Percentiles rank a stretch among this genome's conserved stretches.
phyloP scores from a whole-genome alignment of 1,140 invertebrate species.

The Eurosta solidaginis region DNA sequence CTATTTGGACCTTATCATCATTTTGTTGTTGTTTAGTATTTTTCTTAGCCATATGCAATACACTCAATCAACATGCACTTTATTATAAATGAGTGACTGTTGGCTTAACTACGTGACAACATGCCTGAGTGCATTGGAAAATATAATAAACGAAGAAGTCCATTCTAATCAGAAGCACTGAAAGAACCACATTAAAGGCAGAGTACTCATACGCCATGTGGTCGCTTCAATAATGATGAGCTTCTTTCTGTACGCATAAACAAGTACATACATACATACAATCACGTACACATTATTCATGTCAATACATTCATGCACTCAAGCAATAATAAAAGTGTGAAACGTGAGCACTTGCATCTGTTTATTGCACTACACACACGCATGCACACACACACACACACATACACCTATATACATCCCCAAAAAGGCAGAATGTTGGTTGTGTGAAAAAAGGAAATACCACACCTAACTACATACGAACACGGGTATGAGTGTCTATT shows the following conservation, averaged over 20 bases:
- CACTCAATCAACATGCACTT: background rate
- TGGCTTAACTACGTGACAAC: background rate
- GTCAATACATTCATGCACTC: background rate
- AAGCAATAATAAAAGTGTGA: constrained; percentile 6
- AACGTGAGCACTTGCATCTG: background rate
- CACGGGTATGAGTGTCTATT: too few relatives aligned
- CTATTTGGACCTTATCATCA: background rate
- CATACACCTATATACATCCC: too few relatives aligned
- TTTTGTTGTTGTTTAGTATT: background rate
- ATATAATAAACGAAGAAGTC: background rate
- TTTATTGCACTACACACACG: background rate
- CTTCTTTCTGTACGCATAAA: background rate
- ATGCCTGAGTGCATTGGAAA: background rate
- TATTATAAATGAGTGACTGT: background rate
- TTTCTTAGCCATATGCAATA: background rate
- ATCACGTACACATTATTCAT: background rate
- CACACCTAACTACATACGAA: too few relatives aligned
- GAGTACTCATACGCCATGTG: background rate
- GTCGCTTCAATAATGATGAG: background rate
- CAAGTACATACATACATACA: background rate
- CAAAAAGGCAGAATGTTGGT: too few relatives aligned
- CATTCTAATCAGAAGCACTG: background rate
- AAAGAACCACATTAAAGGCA: background rate
- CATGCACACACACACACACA: too few relatives aligned
- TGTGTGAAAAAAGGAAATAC: too few relatives aligned